Conservation (phyloP, 2,888 invertebrate genomes). For the Leucania comma region DNA sequence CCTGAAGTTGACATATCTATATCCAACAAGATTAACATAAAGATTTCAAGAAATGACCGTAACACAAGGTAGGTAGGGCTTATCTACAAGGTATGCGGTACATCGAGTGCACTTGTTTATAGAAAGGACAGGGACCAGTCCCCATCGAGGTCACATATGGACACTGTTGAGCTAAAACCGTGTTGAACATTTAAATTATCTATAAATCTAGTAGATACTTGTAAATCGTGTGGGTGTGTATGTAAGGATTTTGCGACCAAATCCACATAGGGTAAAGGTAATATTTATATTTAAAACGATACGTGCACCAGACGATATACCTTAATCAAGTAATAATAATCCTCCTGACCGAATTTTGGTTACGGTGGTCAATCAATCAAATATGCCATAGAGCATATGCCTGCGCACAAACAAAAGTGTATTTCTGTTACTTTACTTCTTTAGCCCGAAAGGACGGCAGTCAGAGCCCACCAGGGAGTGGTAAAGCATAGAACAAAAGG, state of each 20-base stretch:
- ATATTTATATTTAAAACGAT: not conserved
- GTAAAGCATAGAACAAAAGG: too few relatives aligned
- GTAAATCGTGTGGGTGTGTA: conserved; percentile 17
- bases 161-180: conserved; percentile 28
- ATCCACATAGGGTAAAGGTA: not conserved
- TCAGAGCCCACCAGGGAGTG: too few relatives aligned
- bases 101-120: conserved; percentile 42
- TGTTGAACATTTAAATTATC: conserved; percentile 33
- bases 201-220: conserved; percentile 19
- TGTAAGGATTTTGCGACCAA: not conserved
- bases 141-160: conserved; percentile 66
- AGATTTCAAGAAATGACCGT: conserved; percentile 22
- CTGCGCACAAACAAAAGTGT: too few relatives aligned
- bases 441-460: too few relatives aligned
- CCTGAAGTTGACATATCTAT: conserved; percentile 13
- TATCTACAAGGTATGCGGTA: conserved; percentile 54
- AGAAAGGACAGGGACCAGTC: conserved; percentile 58
- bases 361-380: too few relatives aligned
- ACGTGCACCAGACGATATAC: too few relatives aligned
- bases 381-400: too few relatives aligned
- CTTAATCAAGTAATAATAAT: not conserved
- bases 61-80: conserved; percentile 36
- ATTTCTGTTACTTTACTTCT: too few relatives aligned
- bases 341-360: too few relatives aligned
- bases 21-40: conserved; percentile 42